Evolutionary conservation across 2,113 vertebrate genomes (phyloP).

Genomic region (Xiphophorus couchianus): DNA sequence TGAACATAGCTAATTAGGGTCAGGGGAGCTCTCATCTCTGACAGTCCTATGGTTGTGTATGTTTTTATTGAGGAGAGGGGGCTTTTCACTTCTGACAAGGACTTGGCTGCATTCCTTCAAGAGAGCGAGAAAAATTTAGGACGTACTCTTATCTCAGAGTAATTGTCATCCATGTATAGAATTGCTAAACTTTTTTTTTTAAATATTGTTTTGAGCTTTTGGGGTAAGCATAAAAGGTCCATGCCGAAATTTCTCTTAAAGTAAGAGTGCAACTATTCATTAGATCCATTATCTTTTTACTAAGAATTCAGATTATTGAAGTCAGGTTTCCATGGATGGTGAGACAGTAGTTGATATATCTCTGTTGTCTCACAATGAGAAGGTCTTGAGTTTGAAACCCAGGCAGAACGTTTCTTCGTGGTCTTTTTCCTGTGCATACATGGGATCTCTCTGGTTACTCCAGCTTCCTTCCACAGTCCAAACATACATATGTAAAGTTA

Average conservation of each 20-base stretch:
- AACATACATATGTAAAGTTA: too few species aligned
- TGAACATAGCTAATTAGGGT: slow-evolving; percentile 79
- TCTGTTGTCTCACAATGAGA: too few species aligned
- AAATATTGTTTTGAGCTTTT: slow-evolving; percentile 21
- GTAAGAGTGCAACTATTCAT: too few species aligned
- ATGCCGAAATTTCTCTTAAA: slow-evolving; percentile 16
- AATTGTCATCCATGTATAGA: slow-evolving; percentile 40
- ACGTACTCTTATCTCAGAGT: slow-evolving; percentile 22
- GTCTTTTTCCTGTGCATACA: too few species aligned
- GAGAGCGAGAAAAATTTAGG: slow-evolving; percentile 34
- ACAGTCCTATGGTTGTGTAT: slow-evolving; percentile 57
- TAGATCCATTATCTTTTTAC: too few species aligned
- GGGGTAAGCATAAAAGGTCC: slow-evolving; percentile 8
- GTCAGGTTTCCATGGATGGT: too few species aligned
- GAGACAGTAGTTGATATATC: too few species aligned
- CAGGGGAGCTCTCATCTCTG: slow-evolving; percentile 70
- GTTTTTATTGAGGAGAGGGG: slow-evolving; percentile 69
- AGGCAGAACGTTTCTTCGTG: too few species aligned
- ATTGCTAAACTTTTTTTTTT: slow-evolving; percentile 18
- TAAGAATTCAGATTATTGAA: too few species aligned
- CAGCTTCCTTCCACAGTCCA: too few species aligned
- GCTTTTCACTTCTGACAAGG: slow-evolving; percentile 50
- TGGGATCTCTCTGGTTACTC: too few species aligned
- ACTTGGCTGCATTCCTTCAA: slow-evolving; percentile 35
- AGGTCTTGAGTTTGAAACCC: too few species aligned